Base-by-base conservation (phyloP, 2,888 invertebrate species). In the Litoditis marina region DNA sequence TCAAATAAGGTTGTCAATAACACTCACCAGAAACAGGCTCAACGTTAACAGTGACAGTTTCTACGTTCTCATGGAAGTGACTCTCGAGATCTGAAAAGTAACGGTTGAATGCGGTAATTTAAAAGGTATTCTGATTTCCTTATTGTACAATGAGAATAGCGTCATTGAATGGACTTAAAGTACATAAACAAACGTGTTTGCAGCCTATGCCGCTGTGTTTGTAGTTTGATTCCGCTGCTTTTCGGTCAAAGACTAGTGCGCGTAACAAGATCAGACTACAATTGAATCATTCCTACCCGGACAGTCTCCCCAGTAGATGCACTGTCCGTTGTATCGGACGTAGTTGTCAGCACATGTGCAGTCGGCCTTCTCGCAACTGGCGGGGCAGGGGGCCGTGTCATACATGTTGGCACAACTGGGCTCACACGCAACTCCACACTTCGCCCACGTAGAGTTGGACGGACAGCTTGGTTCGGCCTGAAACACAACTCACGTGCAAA, bases 321-420 rank as follows among this genome's bases (percentile, higher is more conserved):
- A 81, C 42, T 72, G 30, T 28, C 79, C 78, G 52, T 79, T 63
- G 54, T 72, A 71, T 22, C 81, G 61, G 8, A 81, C 81, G 60
- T 78, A 79, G 63, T 81, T 81, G 50, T 80, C 80, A 7, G 75
- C 75, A 59, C 81, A 81, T 13, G 79, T 81, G 63, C 81, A 81
- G n/a, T 69, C 78, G 2, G 79, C 74, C 49, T 73, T 69, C 61
- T 77, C 76, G 50, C 81, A 81, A 22, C 67, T 67, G 13, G 78
- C 71, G 1, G 74, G 76, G 42, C 81, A 81, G 1, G 79, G 79
- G 6, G 79, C 65, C 1, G 77, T 77, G 47, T 78, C 78, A 65
- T 78, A 77, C 78, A 78, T 78, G 54, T 77, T 77, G 31, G 74
- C 66, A 51, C 78, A 78, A 6, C 74, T 72, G 2, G 80, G 81